Evolutionary conservation across 2,888 invertebrate genomes (phyloP).

Genomic region (Epicampocera succincta): DNA sequence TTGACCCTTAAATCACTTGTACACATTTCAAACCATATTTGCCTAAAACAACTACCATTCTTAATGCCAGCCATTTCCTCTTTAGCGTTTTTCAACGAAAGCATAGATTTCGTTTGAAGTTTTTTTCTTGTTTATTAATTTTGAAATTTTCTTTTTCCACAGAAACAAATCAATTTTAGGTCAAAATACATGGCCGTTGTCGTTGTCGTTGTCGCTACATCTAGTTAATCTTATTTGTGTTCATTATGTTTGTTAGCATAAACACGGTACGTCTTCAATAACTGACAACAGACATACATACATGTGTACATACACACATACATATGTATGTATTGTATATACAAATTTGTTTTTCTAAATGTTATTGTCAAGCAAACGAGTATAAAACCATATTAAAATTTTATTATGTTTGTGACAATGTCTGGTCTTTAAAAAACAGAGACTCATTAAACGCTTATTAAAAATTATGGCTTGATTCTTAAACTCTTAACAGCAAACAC

Average conservation of each 20-base stretch:
- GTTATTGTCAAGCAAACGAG: constrained; percentile 31
- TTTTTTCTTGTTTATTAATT: constrained; percentile 18
- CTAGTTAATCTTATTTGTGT: constrained; percentile 48
- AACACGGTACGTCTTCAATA: neutral
- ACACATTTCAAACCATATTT: constrained; percentile 23
- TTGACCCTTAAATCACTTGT: constrained; percentile 3
- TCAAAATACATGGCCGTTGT: constrained; percentile 36
- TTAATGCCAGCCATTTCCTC: constrained; percentile 37
- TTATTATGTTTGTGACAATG: neutral
- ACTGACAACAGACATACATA: neutral
- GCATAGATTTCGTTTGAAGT: neutral
- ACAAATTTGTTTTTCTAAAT: constrained; percentile 11
- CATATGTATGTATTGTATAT: neutral
- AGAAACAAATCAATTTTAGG: constrained; percentile 47
- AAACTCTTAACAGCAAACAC: too few relatives aligned
- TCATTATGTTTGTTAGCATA: constrained; percentile 22
- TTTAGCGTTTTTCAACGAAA: neutral
- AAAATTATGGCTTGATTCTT: too few relatives aligned
- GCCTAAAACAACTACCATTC: constrained; percentile 19
- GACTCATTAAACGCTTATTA: neutral
- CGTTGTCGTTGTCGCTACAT: constrained; percentile 12
- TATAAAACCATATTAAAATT: constrained; percentile 26
- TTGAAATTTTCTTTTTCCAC: constrained; percentile 18
- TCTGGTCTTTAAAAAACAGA: constrained; percentile 2
- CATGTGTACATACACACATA: neutral